Evolutionary conservation across 2,888 invertebrate genomes (phyloP), one percentile per base, ranked within the genome.

Genomic region (Callinectes sapidus): DNA sequence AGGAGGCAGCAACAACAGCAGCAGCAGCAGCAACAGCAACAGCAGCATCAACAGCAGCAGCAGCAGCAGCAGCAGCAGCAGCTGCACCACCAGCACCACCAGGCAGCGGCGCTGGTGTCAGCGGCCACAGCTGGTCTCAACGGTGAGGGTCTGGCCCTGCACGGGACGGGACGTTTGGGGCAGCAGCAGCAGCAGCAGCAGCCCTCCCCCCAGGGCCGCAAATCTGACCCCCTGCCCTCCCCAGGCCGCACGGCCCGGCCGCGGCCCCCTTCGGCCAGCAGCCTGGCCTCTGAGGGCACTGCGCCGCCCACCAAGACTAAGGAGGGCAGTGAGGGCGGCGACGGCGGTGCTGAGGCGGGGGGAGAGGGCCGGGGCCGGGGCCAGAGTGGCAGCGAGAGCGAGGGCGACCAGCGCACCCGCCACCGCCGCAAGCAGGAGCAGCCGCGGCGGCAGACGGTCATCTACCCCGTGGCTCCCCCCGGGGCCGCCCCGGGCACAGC

Each of bases 371-470:
- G 93, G 28, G 85, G 90, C 0, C 91, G 94, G 32, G 92, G 89
- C 23, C 94, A 92, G 55, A 94, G 94, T 85, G 94, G 94, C 35
- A 94, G 94, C 55, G 94, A 92, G 55, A 94, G 93, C 55, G 94
- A 94, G 61, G 93, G 92, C 2, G 94, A 94, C 39, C 93, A 94
- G 39, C 89, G 94, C 35, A 85, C 91, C 23, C 90, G 94, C 23
- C 94, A 94, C 90, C 85, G 94, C 1, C 94, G 94, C 28, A 94
- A 94, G 81, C 94, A 94, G 71, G 94, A 94, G 32, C 94, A 94
- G 61, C 94, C 94, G 3, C 85, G 94, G 16, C 90, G 94, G 0
- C 94, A 94, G 92, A 94, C 91, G 48, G 94, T 94, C 61, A 94
- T 94, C 35, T 94, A 94, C 90, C 90, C 94, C 3, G 91, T 90